Evolutionary conservation across 2,113 vertebrate genomes (phyloP), one percentile per base, ranked within the genome.

Genomic region (Corythornis vintsioides): DNA sequence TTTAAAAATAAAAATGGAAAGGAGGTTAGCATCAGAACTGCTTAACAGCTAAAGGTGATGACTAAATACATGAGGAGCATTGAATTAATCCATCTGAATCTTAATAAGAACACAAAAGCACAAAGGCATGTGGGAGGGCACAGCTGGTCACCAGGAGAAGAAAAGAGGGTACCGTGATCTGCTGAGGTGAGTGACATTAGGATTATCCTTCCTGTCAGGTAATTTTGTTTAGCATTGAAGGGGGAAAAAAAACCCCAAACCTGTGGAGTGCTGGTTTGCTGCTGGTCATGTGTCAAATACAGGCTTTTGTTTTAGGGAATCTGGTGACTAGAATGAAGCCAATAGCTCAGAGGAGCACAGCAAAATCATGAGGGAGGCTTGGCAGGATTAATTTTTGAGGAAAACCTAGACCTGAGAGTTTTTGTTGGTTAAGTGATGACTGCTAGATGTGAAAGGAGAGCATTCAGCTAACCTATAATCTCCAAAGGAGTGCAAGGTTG

Each of bases 121-220:
- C 26, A 29, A 67, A 72, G 21, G 14, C 57, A 82, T 81, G 33
- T 71, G 55, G 10, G 45, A 94, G 22, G 73, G 65, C 53, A 48
- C 19, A 40, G n/a, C 40, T 83, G 65, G 83, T 74, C 48, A 59
- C n/a, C 3, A 6, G 40, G 53, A 83, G 38, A 40, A 71, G 43
- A 52, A 52, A 76, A 79, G 64, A 52, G 24, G 57, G 10, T 56
- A 6, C 53, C 73, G 65, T 0, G 0, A 45, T 90, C 28, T 1
- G 12, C 50, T 5, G 10, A 90, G 38, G 73, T 81, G 65, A 88
- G 64, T 0, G 0, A 35, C 2, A 1, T 65, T 81, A 64, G 60
- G 80, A 77, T 95, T 95, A 35, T 57, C 57, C 92, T 95, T 88
- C 74, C 65, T 93, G 76, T 74, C 66, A 69, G 75, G 84, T 76